A percentile compares a stretch with the other conserved stretches of the same genome.
These are phyloP conservation scores for Platerodrilus igneus DNA, from an alignment of 2,888 invertebrate genomes.

Conservation along the genomic window DNA sequence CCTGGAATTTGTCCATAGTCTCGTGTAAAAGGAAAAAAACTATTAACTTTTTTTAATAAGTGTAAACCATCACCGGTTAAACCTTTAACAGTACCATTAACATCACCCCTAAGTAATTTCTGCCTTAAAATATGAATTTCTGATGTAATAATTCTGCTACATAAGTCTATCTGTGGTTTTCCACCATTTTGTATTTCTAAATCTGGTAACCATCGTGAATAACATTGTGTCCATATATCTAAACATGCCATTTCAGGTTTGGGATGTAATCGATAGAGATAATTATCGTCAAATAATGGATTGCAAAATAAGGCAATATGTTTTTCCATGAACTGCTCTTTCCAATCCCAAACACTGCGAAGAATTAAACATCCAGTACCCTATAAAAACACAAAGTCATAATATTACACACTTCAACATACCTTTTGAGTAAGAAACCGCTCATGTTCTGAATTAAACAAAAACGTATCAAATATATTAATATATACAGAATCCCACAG, in stretches of 20 bases:
- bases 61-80: constrained; percentile 42
- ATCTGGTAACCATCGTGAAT: constrained; percentile 82
- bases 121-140: constrained; percentile 50
- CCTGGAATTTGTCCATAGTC: constrained; percentile 45
- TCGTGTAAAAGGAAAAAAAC: constrained; percentile 51
- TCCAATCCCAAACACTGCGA: constrained; percentile 87
- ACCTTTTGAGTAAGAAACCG: constrained; percentile 64
- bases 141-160: constrained; percentile 48
- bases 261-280: constrained; percentile 48
- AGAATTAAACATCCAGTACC: constrained; percentile 52
- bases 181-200: constrained; percentile 74
- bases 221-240: constrained; percentile 84
- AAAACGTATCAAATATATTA: constrained; percentile 88
- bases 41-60: constrained; percentile 43
- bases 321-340: constrained; percentile 76
- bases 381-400: constrained; percentile 20
- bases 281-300: constrained; percentile 62
- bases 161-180: constrained; percentile 55
- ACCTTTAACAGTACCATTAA: constrained; percentile 21
- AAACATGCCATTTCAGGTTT: constrained; percentile 53
- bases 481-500: constrained; percentile 87
- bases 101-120: constrained; percentile 31
- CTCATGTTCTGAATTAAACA: constrained; percentile 82
- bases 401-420: constrained; percentile 25
- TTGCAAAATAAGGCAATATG: constrained; percentile 81